These are phyloP conservation scores for Brachionus calyciflorus DNA, from an alignment of 1,140 invertebrate genomes.

Conservation along the genomic window DNA sequence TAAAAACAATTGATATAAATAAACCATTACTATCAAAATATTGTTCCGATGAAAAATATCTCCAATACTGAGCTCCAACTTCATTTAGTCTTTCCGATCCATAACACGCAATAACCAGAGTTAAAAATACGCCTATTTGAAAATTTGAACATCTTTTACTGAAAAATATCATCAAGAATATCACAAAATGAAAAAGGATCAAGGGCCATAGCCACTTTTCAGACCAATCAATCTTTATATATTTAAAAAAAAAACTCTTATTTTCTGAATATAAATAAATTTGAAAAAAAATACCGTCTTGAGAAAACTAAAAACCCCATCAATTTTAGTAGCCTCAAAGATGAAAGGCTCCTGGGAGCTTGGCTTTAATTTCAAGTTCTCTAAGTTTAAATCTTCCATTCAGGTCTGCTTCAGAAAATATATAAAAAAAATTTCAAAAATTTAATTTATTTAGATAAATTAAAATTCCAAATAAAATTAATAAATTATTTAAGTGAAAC, in stretches of 20 bases:
- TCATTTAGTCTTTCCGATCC: constrained; percentile 23
- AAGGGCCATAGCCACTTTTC: constrained; percentile 27
- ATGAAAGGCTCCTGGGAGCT: background rate
- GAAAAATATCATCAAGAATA: background rate
- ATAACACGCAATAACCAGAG: constrained; percentile 3
- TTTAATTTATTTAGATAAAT: too few species aligned
- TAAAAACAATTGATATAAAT: constrained; percentile 26
- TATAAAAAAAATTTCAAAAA: too few species aligned
- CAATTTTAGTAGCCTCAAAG: background rate
- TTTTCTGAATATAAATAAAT: background rate
- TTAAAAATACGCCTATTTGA: constrained; percentile 12
- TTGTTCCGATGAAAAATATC: constrained; percentile 10
- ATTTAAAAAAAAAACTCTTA: background rate
- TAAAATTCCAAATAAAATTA: too few species aligned
- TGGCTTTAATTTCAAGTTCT: background rate
- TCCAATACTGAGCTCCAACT: constrained; percentile 20
- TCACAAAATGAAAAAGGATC: constrained; percentile 5
- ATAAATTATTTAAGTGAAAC: too few species aligned
- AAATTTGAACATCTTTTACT: background rate
- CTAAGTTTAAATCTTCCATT: background rate
- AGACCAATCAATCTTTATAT: constrained; percentile 38
- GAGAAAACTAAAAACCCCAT: constrained; percentile 3
- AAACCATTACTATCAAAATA: constrained; percentile 31
- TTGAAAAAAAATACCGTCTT: constrained; percentile 7
- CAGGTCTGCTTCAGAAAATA: too few species aligned